A percentile compares a stretch with the other conserved stretches of the same genome.
Conservation (phyloP, 2,797 vertebrate genomes). For the Halcyon chelicuti region DNA sequence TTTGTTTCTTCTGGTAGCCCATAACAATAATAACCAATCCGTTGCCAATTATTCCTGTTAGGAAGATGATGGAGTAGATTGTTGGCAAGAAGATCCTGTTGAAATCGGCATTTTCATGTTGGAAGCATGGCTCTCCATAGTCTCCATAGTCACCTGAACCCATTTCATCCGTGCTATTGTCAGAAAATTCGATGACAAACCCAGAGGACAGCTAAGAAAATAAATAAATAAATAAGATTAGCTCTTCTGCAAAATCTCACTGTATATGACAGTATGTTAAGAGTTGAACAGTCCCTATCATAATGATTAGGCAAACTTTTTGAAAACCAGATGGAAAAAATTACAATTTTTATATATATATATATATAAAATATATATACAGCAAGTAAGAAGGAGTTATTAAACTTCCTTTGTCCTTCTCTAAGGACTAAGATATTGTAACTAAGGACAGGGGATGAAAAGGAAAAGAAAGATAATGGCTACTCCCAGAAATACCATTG, state of each 20-base stretch:
- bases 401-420: background rate
- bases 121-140: conserved; percentile 79
- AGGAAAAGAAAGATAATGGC: background rate
- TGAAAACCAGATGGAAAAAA: background rate
- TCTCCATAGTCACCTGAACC: conserved; percentile 82
- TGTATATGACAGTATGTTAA: background rate
- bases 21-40: conserved; percentile 94
- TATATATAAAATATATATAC: background rate
- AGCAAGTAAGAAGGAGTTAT: background rate
- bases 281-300: background rate
- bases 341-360: too few relatives aligned
- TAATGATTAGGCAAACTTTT: background rate
- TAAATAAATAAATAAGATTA: background rate
- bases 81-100: conserved; percentile 91
- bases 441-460: background rate
- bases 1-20: conserved; percentile 95
- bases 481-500: background rate
- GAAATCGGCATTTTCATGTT: conserved; percentile 81
- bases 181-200: conserved; percentile 52
- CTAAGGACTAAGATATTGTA: background rate
- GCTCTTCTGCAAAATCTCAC: background rate
- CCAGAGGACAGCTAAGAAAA: conserved; percentile 59
- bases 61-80: conserved; percentile 92
- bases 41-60: conserved; percentile 93
- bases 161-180: conserved; percentile 79